phyloP scores from a whole-genome alignment of 2,113 vertebrate genomes.

The Corythoichthys haematopterus region DNA sequence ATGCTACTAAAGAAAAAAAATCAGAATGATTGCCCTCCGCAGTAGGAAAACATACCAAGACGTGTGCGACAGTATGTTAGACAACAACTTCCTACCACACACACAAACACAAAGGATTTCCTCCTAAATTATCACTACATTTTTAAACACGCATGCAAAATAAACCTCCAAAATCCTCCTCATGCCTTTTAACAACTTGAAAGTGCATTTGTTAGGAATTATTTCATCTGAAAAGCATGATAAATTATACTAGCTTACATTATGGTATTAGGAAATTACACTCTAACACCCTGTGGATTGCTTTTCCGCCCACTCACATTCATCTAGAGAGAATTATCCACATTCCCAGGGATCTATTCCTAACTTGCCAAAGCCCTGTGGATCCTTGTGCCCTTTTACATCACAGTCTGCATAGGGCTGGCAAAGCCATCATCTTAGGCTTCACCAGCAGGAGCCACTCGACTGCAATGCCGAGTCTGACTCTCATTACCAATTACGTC shows the following conservation, averaged over 20 bases:
- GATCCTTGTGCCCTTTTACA: constrained; percentile 26
- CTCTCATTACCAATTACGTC: constrained; percentile 76
- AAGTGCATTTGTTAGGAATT: constrained; percentile 15
- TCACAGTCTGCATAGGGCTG: constrained; percentile 24
- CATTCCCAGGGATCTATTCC: constrained; percentile 30
- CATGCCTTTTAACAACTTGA: constrained; percentile 12
- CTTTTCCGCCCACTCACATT: constrained; percentile 46
- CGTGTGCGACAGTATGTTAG: constrained; percentile 24
- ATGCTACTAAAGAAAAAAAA: constrained; percentile 52
- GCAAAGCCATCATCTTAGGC: constrained; percentile 36
- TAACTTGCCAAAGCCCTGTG: constrained; percentile 7
- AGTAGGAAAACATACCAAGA: constrained; percentile 43
- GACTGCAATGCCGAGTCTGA: constrained; percentile 53
- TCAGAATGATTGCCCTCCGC: constrained; percentile 34
- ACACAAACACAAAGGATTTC: constrained; percentile 26
- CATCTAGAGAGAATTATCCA: constrained; percentile 31
- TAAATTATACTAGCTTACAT: constrained; percentile 36
- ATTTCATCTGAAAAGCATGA: constrained; percentile 26
- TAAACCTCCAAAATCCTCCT: constrained; percentile 21
- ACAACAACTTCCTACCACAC: constrained; percentile 30
- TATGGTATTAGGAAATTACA: constrained; percentile 47
- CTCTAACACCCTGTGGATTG: constrained; percentile 34
- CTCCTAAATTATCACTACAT: constrained; percentile 35
- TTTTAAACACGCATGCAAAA: constrained; percentile 22
- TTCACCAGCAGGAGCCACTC: constrained; percentile 15